Conservation (phyloP, 2,888 invertebrate genomes). For the Steromphala cineraria region DNA sequence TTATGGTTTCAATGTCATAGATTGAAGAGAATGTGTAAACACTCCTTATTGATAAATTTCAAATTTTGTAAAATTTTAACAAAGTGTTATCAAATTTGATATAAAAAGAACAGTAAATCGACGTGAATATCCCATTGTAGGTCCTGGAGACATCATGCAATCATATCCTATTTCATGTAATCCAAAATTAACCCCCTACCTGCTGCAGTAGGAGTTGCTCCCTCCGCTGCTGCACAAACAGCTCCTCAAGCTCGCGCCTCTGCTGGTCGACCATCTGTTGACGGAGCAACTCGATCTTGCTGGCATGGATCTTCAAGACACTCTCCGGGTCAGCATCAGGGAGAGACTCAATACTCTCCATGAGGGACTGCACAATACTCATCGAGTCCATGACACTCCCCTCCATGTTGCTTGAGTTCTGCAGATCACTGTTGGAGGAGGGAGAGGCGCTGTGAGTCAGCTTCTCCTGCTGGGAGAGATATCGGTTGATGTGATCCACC, state of each 20-base stretch:
- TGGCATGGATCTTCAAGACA: constrained; percentile 56
- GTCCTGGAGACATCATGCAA: too few relatives aligned
- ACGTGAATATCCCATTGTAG: too few relatives aligned
- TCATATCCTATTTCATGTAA: too few relatives aligned
- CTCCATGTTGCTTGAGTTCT: neutral
- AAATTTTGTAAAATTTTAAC: too few relatives aligned
- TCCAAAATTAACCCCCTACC: constrained; percentile 47
- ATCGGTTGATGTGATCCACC: constrained; percentile 69
- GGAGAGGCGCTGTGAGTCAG: neutral
- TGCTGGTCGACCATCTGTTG: constrained; percentile 78
- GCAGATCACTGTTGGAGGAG: neutral
- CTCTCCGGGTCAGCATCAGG: constrained; percentile 46
- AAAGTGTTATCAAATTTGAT: too few relatives aligned
- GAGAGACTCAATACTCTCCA: neutral
- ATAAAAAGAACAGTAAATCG: too few relatives aligned
- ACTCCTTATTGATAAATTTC: too few relatives aligned
- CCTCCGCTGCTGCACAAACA: constrained; percentile 79
- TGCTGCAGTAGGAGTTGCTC: constrained; percentile 61
- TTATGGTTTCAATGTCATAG: too few relatives aligned
- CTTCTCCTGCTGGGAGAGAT: constrained; percentile 60
- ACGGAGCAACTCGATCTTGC: constrained; percentile 62
- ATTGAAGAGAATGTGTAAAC: too few relatives aligned
- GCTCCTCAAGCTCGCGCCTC: constrained; percentile 73
- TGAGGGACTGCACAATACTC: constrained; percentile 26
- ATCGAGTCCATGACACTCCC: constrained; percentile 16